A percentile compares a stretch with the other conserved stretches of the same genome.
These are phyloP conservation scores for Neogale vison DNA, from an alignment of 2,113 vertebrate genomes.

Conservation along the genomic window DNA sequence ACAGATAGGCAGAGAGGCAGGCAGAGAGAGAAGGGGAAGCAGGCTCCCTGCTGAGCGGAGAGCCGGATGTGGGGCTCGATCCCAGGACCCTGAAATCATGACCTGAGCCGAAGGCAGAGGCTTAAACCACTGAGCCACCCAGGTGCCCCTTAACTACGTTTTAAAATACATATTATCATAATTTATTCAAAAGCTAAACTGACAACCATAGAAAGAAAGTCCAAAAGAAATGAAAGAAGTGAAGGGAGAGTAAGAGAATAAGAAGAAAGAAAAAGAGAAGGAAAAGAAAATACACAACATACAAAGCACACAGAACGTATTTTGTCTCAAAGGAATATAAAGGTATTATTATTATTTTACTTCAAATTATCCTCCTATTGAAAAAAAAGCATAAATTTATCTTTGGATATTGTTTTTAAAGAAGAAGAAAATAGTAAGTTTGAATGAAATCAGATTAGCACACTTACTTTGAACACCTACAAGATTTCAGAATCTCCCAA, in stretches of 20 bases:
- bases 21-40: too few species aligned
- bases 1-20: too few species aligned
- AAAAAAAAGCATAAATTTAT: background rate
- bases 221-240: background rate
- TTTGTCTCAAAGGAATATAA: background rate
- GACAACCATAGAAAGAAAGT: background rate
- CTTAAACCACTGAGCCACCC: too few species aligned
- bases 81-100: too few species aligned
- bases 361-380: background rate
- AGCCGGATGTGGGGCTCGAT: too few species aligned
- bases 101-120: too few species aligned
- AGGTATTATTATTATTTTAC: constrained; percentile 17
- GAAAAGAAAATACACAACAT: background rate
- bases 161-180: background rate
- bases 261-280: background rate
- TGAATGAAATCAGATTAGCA: background rate
- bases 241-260: too few species aligned
- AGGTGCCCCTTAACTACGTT: background rate
- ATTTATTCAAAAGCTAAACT: background rate
- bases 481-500: background rate
- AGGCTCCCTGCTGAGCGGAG: too few species aligned
- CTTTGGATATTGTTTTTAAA: background rate
- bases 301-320: background rate
- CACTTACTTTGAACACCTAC: background rate
- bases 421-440: background rate